Conservation (phyloP, 2,113 vertebrate genomes). For the Indicator maculatus region DNA sequence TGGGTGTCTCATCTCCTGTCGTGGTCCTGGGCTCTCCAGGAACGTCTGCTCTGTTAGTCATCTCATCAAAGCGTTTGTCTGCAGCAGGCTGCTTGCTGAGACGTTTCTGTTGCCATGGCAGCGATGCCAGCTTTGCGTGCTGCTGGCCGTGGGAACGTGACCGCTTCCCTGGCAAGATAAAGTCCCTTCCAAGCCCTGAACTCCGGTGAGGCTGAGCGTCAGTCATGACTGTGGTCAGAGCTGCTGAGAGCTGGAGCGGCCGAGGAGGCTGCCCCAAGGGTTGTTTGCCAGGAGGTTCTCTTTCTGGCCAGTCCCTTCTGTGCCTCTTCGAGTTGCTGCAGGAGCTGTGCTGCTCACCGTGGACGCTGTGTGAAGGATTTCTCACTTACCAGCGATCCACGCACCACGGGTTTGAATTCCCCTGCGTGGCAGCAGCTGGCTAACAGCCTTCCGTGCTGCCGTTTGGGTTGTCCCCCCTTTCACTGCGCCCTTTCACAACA, state of each 20-base stretch:
- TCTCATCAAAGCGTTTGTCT: accelerated
- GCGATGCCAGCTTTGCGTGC: background rate
- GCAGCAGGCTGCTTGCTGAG: background rate
- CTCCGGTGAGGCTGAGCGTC: background rate
- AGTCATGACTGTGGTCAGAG: accelerated
- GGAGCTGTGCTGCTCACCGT: background rate
- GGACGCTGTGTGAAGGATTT: accelerated
- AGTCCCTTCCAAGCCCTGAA: too few relatives aligned
- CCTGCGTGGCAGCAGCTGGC: background rate
- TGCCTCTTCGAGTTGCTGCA: accelerated
- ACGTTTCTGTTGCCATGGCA: accelerated
- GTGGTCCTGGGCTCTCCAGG: background rate
- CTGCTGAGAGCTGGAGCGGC: accelerated
- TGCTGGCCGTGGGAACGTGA: accelerated
- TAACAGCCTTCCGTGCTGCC: background rate
- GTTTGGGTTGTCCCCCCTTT: accelerated
- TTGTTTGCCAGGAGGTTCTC: accelerated
- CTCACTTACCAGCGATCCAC: accelerated
- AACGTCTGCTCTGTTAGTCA: background rate
- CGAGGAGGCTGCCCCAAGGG: accelerated
- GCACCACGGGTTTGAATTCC: background rate
- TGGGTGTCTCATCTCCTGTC: background rate
- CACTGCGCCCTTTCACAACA: background rate
- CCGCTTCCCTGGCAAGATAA: background rate
- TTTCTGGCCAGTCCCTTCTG: accelerated